Base-by-base conservation (phyloP, 2,888 invertebrate species). In the Cerastoderma edule region DNA sequence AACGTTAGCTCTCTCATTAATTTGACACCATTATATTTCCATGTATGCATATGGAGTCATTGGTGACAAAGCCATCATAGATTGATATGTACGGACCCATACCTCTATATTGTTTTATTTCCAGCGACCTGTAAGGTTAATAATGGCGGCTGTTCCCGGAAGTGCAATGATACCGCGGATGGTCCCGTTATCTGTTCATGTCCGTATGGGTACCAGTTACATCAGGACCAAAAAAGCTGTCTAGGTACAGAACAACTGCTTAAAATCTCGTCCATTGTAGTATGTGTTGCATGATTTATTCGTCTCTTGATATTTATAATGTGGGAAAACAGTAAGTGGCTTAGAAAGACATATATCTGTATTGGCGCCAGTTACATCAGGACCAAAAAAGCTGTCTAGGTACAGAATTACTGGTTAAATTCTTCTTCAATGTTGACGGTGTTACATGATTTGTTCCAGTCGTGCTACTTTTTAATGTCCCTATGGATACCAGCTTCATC, bases 381-480 rank as follows among this genome's bases (percentile, higher is more conserved):
- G 92, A 93, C 75, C 89, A 88, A 28, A 89, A 88, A 70, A 91
- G 88, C 22, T 93, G 93, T 83, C 82, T 91, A 64, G 93, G 93
- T 93, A 81, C 56, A 70, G 54, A 22, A 32, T 2, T 6, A 57
- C 19, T n/a, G 32, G 54, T 39, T 35, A 24, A 22, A 22, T 16
- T 32, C 22, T 39, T 8, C 30, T 64, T 32, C 33, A 44, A 54
- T 33, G n/a, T 24, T 8, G 8, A 13, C 44, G 10, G 44, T n/a
- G n/a, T n/a, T n/a, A n/a, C n/a, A n/a, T n/a, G n/a, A n/a, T n/a
- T n/a, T n/a, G n/a, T n/a, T n/a, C n/a, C n/a, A n/a, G n/a, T n/a
- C n/a, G n/a, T n/a, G n/a, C n/a, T n/a, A n/a, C n/a, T n/a, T n/a
- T n/a, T n/a, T n/a, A n/a, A 24, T 93, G 93, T 83, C 91, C 92